These are phyloP conservation scores for Pituophis catenifer DNA, from an alignment of 2,113 vertebrate genomes.

Conservation along the genomic window DNA sequence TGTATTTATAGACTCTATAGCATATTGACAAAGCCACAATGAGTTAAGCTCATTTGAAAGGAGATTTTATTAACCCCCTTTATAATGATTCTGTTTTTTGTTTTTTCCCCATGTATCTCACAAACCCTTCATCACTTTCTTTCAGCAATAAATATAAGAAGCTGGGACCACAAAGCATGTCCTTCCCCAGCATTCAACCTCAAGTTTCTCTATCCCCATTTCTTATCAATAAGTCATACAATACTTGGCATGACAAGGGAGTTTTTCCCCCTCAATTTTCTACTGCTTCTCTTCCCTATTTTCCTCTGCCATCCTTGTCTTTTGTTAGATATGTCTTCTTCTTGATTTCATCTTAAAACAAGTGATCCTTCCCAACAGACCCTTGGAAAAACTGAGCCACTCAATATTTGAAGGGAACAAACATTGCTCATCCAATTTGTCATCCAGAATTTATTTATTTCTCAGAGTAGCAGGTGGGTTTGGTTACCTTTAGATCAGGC, in stretches of 20 bases:
- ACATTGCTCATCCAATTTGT: not conserved
- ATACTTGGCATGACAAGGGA: not conserved
- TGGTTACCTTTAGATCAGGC: not conserved
- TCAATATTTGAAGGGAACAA: not conserved
- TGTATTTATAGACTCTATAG: not conserved
- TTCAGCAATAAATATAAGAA: not conserved
- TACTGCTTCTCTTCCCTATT: not conserved
- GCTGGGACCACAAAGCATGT: not conserved
- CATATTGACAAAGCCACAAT: not conserved
- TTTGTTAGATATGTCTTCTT: not conserved
- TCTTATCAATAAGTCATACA: not conserved
- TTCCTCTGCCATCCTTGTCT: not conserved
- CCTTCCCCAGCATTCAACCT: not conserved
- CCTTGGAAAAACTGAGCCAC: not conserved
- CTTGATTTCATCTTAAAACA: not conserved
- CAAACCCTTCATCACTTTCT: not conserved
- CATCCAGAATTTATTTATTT: not conserved
- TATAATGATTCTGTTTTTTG: not conserved
- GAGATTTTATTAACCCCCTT: not conserved
- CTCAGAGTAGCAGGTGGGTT: not conserved
- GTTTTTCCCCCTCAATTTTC: not conserved
- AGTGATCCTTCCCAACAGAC: not conserved
- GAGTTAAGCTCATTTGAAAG: not conserved
- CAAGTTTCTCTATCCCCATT: not conserved
- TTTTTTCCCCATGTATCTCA: not conserved